Conservation (phyloP, 1,140 invertebrate genomes). For the Solenopsis invicta region DNA sequence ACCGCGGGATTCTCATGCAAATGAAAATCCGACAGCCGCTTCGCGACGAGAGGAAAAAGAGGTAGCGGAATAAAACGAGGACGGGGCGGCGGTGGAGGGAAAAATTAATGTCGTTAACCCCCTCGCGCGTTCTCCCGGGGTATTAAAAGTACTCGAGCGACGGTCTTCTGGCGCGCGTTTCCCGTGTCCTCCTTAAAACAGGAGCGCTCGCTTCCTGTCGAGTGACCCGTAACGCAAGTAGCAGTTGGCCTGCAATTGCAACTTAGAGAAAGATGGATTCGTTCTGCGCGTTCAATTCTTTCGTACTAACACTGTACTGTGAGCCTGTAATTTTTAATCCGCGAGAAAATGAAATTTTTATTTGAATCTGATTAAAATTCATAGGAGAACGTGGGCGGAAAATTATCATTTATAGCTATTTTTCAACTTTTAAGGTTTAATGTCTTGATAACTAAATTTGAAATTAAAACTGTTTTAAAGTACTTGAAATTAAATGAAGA, state of each 20-base stretch:
- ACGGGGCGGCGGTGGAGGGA: slow-evolving; percentile 66
- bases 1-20: slow-evolving; percentile 73
- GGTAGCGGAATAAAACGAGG: slow-evolving; percentile 37
- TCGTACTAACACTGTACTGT: not conserved
- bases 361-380: slow-evolving; percentile 13
- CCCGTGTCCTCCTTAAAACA: slow-evolving; percentile 76
- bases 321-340: not conserved
- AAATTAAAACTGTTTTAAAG: slow-evolving; percentile 19
- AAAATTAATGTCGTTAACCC: slow-evolving; percentile 81
- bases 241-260: not conserved
- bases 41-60: slow-evolving; percentile 65
- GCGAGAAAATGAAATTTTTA: not conserved
- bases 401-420: slow-evolving; percentile 8
- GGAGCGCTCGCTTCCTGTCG: slow-evolving; percentile 41
- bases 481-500: not conserved
- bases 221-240: not conserved
- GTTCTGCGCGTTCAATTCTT: not conserved
- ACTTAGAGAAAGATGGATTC: not conserved
- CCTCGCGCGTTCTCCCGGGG: slow-evolving; percentile 74
- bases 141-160: slow-evolving; percentile 80
- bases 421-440: not conserved
- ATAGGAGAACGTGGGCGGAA: not conserved
- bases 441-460: slow-evolving; percentile 14
- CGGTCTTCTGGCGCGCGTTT: slow-evolving; percentile 75
- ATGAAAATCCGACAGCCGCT: slow-evolving; percentile 66